Conservation (phyloP, 2,888 invertebrate genomes). For the Cloeon dipterum region DNA sequence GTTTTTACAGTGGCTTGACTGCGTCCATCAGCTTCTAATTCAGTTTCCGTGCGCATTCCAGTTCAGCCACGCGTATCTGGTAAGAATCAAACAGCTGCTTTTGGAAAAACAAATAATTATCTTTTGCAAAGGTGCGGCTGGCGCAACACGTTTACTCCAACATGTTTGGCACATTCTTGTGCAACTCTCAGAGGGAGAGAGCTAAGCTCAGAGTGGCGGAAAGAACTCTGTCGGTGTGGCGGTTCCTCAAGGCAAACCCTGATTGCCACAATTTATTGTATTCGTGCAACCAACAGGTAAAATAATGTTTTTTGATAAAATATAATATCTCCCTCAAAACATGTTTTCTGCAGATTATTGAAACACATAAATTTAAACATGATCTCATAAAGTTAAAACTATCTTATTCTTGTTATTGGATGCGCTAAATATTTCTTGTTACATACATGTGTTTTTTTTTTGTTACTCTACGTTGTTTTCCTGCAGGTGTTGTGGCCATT, state of each 20-base stretch:
- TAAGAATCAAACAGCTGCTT: constrained; percentile 21
- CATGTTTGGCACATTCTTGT: constrained; percentile 90
- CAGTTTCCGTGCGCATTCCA: constrained; percentile 90
- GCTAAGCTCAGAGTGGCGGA: constrained; percentile 34
- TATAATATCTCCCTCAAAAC: no score
- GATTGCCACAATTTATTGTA: constrained; percentile 77
- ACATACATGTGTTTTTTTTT: no score
- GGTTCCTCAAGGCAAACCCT: constrained; percentile 42
- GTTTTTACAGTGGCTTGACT: constrained; percentile 94
- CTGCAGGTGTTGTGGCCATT: constrained; percentile 66
- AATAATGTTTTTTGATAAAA: constrained; percentile 6
- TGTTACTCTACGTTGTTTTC: constrained; percentile 5
- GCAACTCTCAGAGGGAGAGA: constrained; percentile 61
- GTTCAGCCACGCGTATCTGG: constrained; percentile 82
- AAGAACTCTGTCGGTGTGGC: constrained; percentile 69
- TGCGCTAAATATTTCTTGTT: no score
- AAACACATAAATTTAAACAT: no score
- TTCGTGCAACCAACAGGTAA: constrained; percentile 27
- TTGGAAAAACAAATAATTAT: background rate
- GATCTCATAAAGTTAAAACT: constrained; percentile 12
- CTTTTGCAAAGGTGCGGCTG: constrained; percentile 51
- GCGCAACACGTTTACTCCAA: constrained; percentile 90
- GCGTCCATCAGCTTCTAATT: constrained; percentile 70
- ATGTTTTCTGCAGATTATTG: no score
- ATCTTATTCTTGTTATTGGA: constrained; percentile 3